These are phyloP conservation scores for Gymnocypris eckloni DNA, from an alignment of 2,797 vertebrate genomes.

Conservation along the genomic window DNA sequence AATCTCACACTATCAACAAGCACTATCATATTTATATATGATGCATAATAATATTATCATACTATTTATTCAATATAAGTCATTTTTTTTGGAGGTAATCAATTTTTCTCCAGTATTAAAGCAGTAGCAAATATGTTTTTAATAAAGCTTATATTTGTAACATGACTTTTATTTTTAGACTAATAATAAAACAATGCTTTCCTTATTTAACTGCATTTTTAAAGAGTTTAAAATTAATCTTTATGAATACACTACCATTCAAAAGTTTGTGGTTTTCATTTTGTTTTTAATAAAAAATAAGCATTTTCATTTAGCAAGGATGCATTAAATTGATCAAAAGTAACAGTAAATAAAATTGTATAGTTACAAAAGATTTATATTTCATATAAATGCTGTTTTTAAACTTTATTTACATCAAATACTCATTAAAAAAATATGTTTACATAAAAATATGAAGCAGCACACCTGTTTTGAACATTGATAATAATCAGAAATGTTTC, in stretches of 20 bases:
- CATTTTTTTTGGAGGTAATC: background rate
- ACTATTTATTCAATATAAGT: background rate
- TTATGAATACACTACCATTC: background rate
- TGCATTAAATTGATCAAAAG: slow-evolving; percentile 7
- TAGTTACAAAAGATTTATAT: background rate
- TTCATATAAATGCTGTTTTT: background rate
- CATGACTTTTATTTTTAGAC: background rate
- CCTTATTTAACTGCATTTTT: background rate
- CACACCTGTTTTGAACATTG: background rate
- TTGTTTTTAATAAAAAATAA: background rate
- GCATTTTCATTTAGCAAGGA: background rate
- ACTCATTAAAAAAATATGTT: background rate
- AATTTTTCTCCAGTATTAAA: background rate
- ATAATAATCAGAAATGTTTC: background rate
- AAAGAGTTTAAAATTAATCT: too few species aligned
- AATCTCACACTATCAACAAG: background rate
- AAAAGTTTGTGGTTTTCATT: background rate
- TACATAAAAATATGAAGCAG: background rate
- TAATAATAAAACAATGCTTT: background rate
- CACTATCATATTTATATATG: background rate
- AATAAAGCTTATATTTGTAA: background rate
- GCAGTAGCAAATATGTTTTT: background rate
- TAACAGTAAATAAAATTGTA: background rate
- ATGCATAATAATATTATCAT: background rate
- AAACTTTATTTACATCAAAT: background rate